Conservation (phyloP, 1,140 invertebrate species). For the Drosophila auraria region DNA sequence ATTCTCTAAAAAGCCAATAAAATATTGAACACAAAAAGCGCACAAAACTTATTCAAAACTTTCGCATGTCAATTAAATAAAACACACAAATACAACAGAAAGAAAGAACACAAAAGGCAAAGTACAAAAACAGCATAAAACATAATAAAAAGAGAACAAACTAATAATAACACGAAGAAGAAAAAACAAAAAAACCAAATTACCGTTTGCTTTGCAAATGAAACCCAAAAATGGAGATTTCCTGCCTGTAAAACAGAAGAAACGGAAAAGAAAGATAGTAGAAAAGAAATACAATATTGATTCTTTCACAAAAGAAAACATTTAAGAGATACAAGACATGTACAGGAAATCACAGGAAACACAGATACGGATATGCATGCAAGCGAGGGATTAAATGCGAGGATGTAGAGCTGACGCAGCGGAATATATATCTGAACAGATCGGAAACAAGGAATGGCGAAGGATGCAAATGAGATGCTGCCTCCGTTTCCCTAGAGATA, state of each 20-base stretch:
- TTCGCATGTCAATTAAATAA: constrained; percentile 53
- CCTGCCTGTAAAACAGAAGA: constrained; percentile 82
- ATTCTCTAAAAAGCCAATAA: neutral
- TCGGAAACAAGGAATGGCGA: neutral
- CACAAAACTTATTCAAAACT: constrained; percentile 24
- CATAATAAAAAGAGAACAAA: constrained; percentile 33
- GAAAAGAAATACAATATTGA: constrained; percentile 62
- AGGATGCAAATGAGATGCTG: constrained; percentile 27
- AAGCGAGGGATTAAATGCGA: constrained; percentile 8
- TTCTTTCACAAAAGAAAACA: constrained; percentile 33
- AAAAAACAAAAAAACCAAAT: constrained; percentile 56
- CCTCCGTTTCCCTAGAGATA: neutral
- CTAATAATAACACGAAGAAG: constrained; percentile 39
- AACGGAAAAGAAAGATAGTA: constrained; percentile 72
- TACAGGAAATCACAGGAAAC: neutral
- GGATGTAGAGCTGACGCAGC: neutral
- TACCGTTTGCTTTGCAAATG: constrained; percentile 85
- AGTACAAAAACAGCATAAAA: constrained; percentile 23
- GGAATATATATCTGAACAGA: neutral
- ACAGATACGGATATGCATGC: constrained; percentile 21
- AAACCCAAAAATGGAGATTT: constrained; percentile 85
- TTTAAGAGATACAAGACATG: constrained; percentile 26
- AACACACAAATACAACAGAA: constrained; percentile 22
- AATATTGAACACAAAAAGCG: constrained; percentile 20
- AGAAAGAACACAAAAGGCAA: constrained; percentile 24